phyloP scores from a whole-genome alignment of 2,113 vertebrate genomes.

The Anolis carolinensis region DNA sequence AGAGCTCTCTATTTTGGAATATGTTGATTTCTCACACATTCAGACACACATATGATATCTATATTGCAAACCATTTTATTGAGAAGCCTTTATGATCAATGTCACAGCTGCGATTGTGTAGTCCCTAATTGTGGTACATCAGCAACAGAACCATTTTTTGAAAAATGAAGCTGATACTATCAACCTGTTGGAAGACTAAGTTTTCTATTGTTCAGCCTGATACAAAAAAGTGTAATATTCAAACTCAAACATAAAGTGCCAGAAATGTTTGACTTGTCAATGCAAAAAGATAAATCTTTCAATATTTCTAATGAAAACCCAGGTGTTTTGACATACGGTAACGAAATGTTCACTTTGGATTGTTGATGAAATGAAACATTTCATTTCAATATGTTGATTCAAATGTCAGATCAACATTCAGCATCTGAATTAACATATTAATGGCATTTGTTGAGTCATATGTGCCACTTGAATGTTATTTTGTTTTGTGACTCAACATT shows the following conservation, averaged over 20 bases:
- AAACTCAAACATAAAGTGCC: slow-evolving; percentile 4
- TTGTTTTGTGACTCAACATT: slow-evolving; percentile 32
- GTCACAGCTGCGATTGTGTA: neutral
- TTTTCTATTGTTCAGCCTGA: slow-evolving; percentile 1
- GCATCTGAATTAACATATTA: slow-evolving; percentile 34
- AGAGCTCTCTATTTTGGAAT: too few species aligned
- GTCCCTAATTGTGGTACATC: neutral
- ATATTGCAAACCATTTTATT: neutral
- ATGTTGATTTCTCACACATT: too few species aligned
- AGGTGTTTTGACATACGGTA: slow-evolving; percentile 34
- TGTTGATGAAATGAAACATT: slow-evolving; percentile 34
- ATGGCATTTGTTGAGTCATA: slow-evolving; percentile 34
- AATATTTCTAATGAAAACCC: slow-evolving; percentile 17
- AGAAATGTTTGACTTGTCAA: slow-evolving; percentile 18
- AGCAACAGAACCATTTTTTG: neutral
- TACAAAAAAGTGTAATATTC: neutral
- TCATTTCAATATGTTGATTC: slow-evolving; percentile 39
- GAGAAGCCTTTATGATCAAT: neutral
- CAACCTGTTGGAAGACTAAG: neutral
- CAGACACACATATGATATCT: too few species aligned
- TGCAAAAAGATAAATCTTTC: slow-evolving; percentile 22
- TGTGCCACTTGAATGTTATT: slow-evolving; percentile 19
- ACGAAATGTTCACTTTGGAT: slow-evolving; percentile 27
- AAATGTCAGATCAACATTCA: slow-evolving; percentile 28
- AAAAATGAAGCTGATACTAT: neutral